Evolutionary conservation across 2,113 vertebrate species (phyloP), one percentile per base, ranked within the genome.

Genomic region (Forbesichthys papilliferus): DNA sequence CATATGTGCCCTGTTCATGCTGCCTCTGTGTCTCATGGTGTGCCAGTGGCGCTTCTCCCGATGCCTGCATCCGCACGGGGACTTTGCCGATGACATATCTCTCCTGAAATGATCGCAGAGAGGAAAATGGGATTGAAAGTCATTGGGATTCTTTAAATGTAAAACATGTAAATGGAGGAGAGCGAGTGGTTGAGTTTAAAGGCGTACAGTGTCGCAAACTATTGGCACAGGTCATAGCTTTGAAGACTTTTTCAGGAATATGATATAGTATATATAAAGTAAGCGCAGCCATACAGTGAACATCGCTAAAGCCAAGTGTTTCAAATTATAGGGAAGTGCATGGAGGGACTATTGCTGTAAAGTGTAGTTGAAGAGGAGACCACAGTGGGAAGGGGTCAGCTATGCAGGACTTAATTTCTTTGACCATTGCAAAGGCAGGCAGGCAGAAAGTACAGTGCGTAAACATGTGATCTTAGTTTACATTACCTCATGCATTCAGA

Each of bases 1-100:
- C 81, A 97, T 99, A 87, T 99, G 97, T 1, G 96, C 96, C 8
- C 96, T 99, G 77, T 99, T 99, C 92, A 98, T 99, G 98, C 92
- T 99, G 84, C 98, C 98, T 0, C 93, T 99, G 75, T 98, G 96
- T 91, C 95, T 98, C 87, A 98, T 99, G 96, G 94, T 98, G 77
- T 99, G 96, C 74, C 98, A 99, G 93, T 98, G 97, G 96, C 97
- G 96, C 83, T 98, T 97, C 60, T 91, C 94, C 54, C 95, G 91
- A 86, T 98, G 96, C 87, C 88, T 98, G 79, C 95, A 94, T 66
- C 94, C 93, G 9, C 94, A 92, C 0, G 92, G 95, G 3, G 96
- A 98, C 91, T 98, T 99, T 0, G 95, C 96, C 0, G 97, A 99
- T 0, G 96, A 98, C 92, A 97, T 98, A 78, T 98, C 96, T 20